Percentiles rank a stretch among this genome's conserved stretches.
These are phyloP conservation scores for Leptinotarsa juncta DNA, from an alignment of 2,888 invertebrate genomes.

Conservation along the genomic window DNA sequence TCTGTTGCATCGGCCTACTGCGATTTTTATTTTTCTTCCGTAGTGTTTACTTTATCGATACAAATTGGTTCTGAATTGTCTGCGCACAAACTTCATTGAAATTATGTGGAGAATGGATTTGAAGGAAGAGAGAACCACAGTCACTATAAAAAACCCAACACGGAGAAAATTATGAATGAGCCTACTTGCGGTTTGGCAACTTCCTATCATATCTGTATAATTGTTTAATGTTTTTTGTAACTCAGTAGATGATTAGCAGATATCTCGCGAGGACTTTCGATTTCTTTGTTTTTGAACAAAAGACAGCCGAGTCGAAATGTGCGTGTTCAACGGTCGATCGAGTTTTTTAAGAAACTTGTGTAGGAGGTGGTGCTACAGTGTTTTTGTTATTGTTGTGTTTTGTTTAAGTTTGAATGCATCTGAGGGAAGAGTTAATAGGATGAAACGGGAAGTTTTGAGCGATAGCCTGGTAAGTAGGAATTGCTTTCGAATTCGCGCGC, in stretches of 20 bases:
- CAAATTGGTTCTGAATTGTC: slow-evolving; percentile 1
- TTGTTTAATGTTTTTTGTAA: slow-evolving; percentile 8
- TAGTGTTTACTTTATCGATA: slow-evolving; percentile 14
- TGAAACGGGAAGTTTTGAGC: slow-evolving; percentile 37
- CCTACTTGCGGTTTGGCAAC: slow-evolving; percentile 25
- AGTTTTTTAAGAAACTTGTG: slow-evolving; percentile 34
- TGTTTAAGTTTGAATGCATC: slow-evolving; percentile 37
- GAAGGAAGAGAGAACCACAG: slow-evolving; percentile 10
- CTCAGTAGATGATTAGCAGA: slow-evolving; percentile 17
- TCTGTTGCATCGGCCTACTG: slow-evolving; percentile 26
- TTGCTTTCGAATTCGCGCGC: not conserved
- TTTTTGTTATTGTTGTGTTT: slow-evolving; percentile 41
- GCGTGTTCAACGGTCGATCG: slow-evolving; percentile 25
- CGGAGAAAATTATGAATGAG: slow-evolving; percentile 21
- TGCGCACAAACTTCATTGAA: not conserved
- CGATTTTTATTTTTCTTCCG: slow-evolving; percentile 15
- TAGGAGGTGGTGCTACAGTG: slow-evolving; percentile 38
- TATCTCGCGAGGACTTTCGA: slow-evolving; percentile 10
- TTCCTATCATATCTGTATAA: slow-evolving; percentile 23
- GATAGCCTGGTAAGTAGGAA: slow-evolving; percentile 40
- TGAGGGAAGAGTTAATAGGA: slow-evolving; percentile 31
- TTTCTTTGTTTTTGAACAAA: slow-evolving; percentile 21
- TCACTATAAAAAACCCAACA: slow-evolving; percentile 21
- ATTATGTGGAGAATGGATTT: slow-evolving; percentile 17
- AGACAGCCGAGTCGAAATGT: slow-evolving; percentile 27